These are phyloP conservation scores for Calephelis perditalis DNA, from an alignment of 2,888 invertebrate species.

Conservation along the genomic window DNA sequence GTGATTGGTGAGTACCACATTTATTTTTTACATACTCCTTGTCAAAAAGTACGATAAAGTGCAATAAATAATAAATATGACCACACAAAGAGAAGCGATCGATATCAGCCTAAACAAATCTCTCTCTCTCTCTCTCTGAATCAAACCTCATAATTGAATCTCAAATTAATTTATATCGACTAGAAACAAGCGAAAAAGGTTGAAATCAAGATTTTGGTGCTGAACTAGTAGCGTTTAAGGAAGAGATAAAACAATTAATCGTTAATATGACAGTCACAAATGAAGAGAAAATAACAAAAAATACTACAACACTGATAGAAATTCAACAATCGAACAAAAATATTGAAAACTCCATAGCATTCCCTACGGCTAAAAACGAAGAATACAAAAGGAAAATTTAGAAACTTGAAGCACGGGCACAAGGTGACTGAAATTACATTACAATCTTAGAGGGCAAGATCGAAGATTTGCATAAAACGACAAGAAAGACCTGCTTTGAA, in stretches of 20 bases:
- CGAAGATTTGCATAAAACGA: constrained; percentile 23
- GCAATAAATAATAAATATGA: background rate
- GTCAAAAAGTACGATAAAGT: too few relatives aligned
- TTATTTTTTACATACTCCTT: too few relatives aligned
- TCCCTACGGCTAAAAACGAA: constrained; percentile 22
- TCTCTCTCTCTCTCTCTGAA: background rate
- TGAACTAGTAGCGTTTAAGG: background rate
- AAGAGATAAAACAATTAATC: background rate
- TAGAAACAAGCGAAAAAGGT: background rate
- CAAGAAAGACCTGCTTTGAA: constrained; percentile 19
- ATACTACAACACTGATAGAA: constrained; percentile 16
- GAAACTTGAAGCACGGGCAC: constrained; percentile 17
- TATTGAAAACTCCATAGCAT: constrained; percentile 25
- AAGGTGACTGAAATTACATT: constrained; percentile 22
- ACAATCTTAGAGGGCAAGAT: constrained; percentile 23
- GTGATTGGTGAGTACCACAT: too few relatives aligned
- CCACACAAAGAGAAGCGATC: background rate
- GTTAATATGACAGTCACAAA: background rate
- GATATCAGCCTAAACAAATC: too few relatives aligned
- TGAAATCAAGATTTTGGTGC: background rate
- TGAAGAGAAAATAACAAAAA: background rate
- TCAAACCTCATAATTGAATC: background rate
- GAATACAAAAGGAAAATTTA: constrained; percentile 24
- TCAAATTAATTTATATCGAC: background rate
- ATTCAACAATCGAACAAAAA: constrained; percentile 23